phyloP scores from a whole-genome alignment of 2,797 vertebrate species.

The Anabas testudineus region DNA sequence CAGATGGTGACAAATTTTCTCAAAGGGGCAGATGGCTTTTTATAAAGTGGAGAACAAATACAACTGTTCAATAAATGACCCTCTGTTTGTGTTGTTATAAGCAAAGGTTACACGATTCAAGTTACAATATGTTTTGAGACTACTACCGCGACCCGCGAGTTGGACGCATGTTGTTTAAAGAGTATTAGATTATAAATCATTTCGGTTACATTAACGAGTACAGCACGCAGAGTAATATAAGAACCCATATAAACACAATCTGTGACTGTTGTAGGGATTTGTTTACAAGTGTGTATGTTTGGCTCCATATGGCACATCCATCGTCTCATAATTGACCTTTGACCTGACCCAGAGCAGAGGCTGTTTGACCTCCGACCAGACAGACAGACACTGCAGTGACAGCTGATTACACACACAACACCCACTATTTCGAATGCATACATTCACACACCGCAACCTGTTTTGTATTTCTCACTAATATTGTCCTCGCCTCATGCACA shows the following conservation, averaged over 20 bases:
- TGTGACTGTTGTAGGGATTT: conserved; percentile 1
- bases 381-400: neutral
- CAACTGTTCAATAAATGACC: conserved; percentile 28
- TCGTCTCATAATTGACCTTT: neutral
- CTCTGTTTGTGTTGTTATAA: conserved; percentile 5
- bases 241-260: neutral
- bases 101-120: conserved; percentile 14
- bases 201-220: neutral
- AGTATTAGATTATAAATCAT: neutral
- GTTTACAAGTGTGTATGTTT: neutral
- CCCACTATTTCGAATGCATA: no score
- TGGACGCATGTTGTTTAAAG: neutral
- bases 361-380: conserved; percentile 5
- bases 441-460: no score
- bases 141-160: neutral
- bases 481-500: neutral
- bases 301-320: neutral
- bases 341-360: conserved; percentile 2
- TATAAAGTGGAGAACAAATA: conserved; percentile 37
- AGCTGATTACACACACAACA: conserved; percentile 7
- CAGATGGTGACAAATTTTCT: conserved; percentile 53
- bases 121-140: conserved; percentile 8
- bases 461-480: no score
- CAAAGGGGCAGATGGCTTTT: conserved; percentile 42
- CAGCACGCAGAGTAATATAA: neutral